Evolutionary conservation across 2,113 vertebrate species (phyloP), one percentile per base, ranked within the genome.

Genomic region (Carassius carassius): DNA sequence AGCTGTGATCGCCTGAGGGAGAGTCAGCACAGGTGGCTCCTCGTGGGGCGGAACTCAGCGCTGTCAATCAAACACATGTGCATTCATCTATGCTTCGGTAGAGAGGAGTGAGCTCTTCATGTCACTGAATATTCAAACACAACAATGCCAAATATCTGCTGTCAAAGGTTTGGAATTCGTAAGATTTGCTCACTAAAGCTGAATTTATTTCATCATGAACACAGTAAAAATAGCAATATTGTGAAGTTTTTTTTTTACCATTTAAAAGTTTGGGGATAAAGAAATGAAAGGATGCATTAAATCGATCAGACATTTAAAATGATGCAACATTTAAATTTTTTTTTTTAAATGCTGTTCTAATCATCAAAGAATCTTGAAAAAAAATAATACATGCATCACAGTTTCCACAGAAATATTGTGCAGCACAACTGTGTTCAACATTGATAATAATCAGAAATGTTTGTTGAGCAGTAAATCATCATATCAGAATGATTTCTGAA

Each of bases 1-100:
- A 69, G 78, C 41, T 69, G 78, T 80, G 78, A 23, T 41, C 4
- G 35, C 78, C 78, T 81, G 78, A 67, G 77, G 77, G 41, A 67
- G 60, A 7, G 78, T 62, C 44, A 23, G 60, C 58, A 65, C 78
- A 49, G 78, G 78, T 65, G 60, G 41, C 54, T 6, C 78, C 58
- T 80, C 58, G 17, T 21, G 54, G 44, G 73, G 73, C 47, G 73
- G 73, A 23, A 4, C 44, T 75, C 44, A 10, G 77, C 1, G 16
- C 58, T 47, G 78, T 65, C 78, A 44, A 25, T 65, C 78, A 56
- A n/a, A 74, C n/a, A 1, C 0, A 0, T 56, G 17, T 58, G 54
- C 54, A 21, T 23, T 44, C 35, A 19, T 62, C 21, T 62, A 6
- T 60, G 76, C 19, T 4, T 21, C 25, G 11, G 10, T 35, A 17